Base-by-base conservation (phyloP, 2,797 vertebrate species). In the Eulemur rubriventer region DNA sequence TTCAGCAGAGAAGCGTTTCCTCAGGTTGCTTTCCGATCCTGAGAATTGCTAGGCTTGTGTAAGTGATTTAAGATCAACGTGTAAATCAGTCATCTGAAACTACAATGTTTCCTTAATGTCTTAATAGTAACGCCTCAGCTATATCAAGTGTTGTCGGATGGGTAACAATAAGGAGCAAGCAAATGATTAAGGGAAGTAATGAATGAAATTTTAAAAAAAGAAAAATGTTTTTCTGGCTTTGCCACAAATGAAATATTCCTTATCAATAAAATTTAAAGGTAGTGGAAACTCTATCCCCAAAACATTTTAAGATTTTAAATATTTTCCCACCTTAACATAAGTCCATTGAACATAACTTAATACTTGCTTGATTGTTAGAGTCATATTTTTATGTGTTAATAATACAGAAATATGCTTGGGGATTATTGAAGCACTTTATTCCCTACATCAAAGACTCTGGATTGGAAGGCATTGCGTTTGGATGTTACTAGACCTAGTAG, bases 251-350 rank as follows among this genome's bases (percentile, higher is more conserved):
- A 72, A 86, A 84, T 95, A 80, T 38, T 50, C 12, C 72, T 83
- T 75, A 63, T 18, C 26, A 46, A 43, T 87, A 87, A 87, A 92
- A 95, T 82, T 50, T 88, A 84, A 65, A 65, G 46, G 67, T 41
- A 69, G 24, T 55, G 4, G 17, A 95, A 84, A 80, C 13, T 76
- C 20, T 78, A 41, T 17, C 41, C 11, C 5, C 13, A 55, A 67
- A 86, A 92, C 22, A 35, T 88, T 93, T 75, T 94, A 70, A 85
- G 79, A 83, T 61, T 94, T 83, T 82, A 89, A 55, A 46, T 86
- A 43, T 46, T 89, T 94, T 88, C 38, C 28, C 59, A 80, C 55
- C 38, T 80, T 84, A 83, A 67, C 16, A 11, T 82, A 55, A 81
- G 30, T 67, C 48, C 12, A 57, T 61, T 59, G 30, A 33, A 67